Evolutionary conservation across 2,888 invertebrate genomes (phyloP), one percentile per base, ranked within the genome.

Genomic region (Rutpela maculata): DNA sequence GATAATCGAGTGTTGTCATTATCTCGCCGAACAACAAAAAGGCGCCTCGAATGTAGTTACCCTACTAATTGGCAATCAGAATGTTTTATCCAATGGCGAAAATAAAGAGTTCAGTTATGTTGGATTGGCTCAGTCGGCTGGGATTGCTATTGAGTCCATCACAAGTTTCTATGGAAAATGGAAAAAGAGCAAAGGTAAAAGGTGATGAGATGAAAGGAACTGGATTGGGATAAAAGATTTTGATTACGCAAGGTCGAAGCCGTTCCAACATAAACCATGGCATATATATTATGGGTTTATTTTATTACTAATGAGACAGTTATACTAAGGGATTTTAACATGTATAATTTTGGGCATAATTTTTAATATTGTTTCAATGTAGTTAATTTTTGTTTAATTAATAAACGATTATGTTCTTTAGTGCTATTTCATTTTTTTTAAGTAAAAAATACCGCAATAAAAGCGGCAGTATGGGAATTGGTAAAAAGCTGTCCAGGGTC

Each of bases 151-250:
- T 74, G 95, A 97, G 89, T 93, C 95, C 86, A 95, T 97, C 83
- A 94, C 93, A 83, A 93, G 94, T 83, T 98, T 97, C 91, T 95
- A 95, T 90, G 91, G 93, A 65, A 96, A 96, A 90, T 97, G 97
- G 95, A 96, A 96, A 88, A 94, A 95, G 84, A 92, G 93, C 31
- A 93, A 93, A 86, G 93, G 92, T 85, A 93, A 93, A 83, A 93
- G 93, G 89, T 93, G 93, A 82, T 69, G 79, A 19, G 68, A 65
- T 63, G 66, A 35, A 43, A 17, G 35, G 31, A 35, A 38, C 10
- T 50, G 76, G 74, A 69, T 59, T 73, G 74, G 77, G 76, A 77
- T 67, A 71, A 50, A 57, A 77, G 77, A 78, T 77, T 78, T 76
- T 74, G 67, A 70, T 73, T 63, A 68, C 73, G 43, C 50, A 77